A percentile compares a stretch with the other conserved stretches of the same genome.
These are phyloP conservation scores for Tridacna crocea DNA, from an alignment of 2,888 invertebrate genomes.

Conservation along the genomic window DNA sequence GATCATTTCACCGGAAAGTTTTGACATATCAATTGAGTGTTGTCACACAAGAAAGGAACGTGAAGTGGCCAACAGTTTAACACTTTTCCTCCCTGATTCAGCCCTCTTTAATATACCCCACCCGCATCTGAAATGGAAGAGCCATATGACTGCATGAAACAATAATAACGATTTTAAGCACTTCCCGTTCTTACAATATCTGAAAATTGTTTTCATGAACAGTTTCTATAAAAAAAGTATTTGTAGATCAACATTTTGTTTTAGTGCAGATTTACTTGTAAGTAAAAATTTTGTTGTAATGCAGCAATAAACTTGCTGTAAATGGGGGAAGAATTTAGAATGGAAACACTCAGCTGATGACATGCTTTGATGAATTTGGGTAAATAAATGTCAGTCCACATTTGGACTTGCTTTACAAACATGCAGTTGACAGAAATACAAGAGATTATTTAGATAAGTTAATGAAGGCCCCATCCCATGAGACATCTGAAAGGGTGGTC, in stretches of 20 bases:
- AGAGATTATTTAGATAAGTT: conserved; percentile 29
- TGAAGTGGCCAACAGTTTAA: conserved; percentile 18
- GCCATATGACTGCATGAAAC: background rate
- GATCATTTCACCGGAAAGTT: conserved; percentile 13
- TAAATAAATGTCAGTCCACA: conserved; percentile 18
- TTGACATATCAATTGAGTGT: conserved; percentile 28
- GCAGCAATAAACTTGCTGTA: background rate
- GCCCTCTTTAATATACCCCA: too few relatives aligned
- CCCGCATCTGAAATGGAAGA: background rate
- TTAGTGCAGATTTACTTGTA: too few relatives aligned
- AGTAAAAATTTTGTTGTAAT: too few relatives aligned
- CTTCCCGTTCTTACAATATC: background rate
- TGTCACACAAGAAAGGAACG: conserved; percentile 21
- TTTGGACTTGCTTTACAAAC: background rate
- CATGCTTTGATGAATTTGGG: conserved; percentile 25
- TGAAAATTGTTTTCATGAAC: background rate
- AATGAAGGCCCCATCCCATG: conserved; percentile 18
- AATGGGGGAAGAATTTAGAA: background rate
- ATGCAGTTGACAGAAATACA: conserved; percentile 20
- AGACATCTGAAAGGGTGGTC: background rate
- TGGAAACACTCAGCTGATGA: conserved; percentile 16
- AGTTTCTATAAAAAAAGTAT: too few relatives aligned
- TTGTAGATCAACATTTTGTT: too few relatives aligned
- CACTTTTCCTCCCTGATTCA: background rate
- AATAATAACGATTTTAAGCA: background rate